Evolutionary conservation across 2,797 vertebrate species (phyloP).

Genomic region (Pygocentrus nattereri): DNA sequence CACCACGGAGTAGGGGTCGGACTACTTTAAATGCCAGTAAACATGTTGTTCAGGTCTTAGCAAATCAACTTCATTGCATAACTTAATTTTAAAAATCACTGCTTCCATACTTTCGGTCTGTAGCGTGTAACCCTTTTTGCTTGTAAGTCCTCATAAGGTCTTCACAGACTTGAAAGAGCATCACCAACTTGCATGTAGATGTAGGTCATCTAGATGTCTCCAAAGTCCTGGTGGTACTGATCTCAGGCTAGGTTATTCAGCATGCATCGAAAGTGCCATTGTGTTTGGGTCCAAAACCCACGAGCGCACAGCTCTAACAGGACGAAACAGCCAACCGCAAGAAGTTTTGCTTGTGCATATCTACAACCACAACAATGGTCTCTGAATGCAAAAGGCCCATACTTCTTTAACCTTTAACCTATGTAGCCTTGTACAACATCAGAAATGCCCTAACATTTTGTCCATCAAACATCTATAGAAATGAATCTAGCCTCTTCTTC

Average conservation of each 20-base stretch:
- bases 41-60: too few relatives aligned
- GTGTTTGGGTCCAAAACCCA: not conserved
- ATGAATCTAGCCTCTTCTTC: not conserved
- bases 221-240: not conserved
- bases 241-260: not conserved
- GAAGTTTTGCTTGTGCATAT: not conserved
- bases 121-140: not conserved
- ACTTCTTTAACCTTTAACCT: not conserved
- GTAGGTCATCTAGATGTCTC: not conserved
- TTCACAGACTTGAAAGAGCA: not conserved
- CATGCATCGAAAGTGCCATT: not conserved
- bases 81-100: not conserved
- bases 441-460: too few relatives aligned
- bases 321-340: not conserved
- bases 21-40: too few relatives aligned
- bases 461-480: not conserved
- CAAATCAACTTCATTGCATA: too few relatives aligned
- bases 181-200: not conserved
- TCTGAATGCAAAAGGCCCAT: not conserved
- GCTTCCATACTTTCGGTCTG: not conserved
- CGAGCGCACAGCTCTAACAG: not conserved
- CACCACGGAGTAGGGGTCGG: too few relatives aligned
- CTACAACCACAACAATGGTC: not conserved
- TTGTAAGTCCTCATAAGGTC: not conserved
- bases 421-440: not conserved